phyloP scores from a whole-genome alignment of 1,140 invertebrate genomes.

The Lutraria rhynchaena region DNA sequence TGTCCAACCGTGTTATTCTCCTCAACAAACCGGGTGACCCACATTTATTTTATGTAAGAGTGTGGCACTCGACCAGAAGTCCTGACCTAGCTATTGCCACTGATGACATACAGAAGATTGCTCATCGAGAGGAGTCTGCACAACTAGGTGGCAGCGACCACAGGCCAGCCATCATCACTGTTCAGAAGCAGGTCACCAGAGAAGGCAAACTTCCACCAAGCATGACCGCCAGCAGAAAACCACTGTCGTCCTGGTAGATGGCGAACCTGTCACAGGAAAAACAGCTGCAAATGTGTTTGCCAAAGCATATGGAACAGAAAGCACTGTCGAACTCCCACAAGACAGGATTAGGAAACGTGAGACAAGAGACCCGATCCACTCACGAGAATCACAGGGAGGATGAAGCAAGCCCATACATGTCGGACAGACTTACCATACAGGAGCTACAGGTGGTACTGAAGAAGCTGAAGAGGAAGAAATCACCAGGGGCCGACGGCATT shows the following conservation, averaged over 20 bases:
- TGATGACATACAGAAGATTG: constrained; percentile 46
- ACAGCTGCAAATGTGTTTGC: constrained; percentile 19
- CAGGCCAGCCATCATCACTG: constrained; percentile 40
- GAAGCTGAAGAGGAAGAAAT: constrained; percentile 48
- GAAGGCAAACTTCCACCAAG: constrained; percentile 24
- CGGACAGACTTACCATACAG: constrained; percentile 7
- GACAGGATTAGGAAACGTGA: constrained; percentile 3
- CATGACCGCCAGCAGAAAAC: constrained; percentile 19
- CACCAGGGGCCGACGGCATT: constrained; percentile 50
- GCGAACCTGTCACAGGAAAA: constrained; percentile 11
- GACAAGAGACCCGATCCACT: not conserved
- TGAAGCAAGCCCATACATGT: constrained; percentile 18
- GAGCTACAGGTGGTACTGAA: constrained; percentile 9
- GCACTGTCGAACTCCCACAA: not conserved
- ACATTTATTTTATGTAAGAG: constrained; percentile 45
- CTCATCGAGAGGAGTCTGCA: constrained; percentile 5
- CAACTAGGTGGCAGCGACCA: constrained; percentile 50
- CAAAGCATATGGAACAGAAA: not conserved
- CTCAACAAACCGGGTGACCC: constrained; percentile 57
- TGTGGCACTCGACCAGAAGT: constrained; percentile 46
- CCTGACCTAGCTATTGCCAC: constrained; percentile 58
- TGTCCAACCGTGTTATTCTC: constrained; percentile 16
- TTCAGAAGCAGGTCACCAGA: constrained; percentile 19
- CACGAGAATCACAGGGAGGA: not conserved
- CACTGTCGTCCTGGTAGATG: not conserved